Evolutionary conservation across 2,888 invertebrate species (phyloP), one percentile per base, ranked within the genome.

Genomic region (Tachystola acroxantha): DNA sequence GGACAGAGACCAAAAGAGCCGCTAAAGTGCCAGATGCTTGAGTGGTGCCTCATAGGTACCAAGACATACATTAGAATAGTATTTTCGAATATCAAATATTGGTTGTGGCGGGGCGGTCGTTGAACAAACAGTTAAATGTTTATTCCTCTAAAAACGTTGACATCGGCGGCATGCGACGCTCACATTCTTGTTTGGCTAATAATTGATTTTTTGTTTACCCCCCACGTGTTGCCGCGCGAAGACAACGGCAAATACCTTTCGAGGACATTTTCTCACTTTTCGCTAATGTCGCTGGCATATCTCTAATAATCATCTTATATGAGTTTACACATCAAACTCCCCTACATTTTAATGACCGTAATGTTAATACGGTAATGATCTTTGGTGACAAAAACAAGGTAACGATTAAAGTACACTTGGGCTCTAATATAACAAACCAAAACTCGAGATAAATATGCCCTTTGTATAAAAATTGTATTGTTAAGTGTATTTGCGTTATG

Each of bases 71-170:
- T 81, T 80, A 80, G 81, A 81, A 84, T 80, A 79, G 81, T 80
- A 79, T 85, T 85, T 86, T 86, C 82, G 77, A 85, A 84, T 73
- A 76, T 78, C 75, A 74, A 86, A 86, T 85, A 86, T 86, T 86
- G 65, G 66, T 76, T 71, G 70, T 82, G 76, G 76, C 79, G 77
- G n/a, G 16, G 74, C 77, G 84, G 79, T 74, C 84, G 77, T 71
- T 82, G 57, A 64, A 74, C 71, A 82, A 77, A 85, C 81, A 82
- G 68, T 69, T 76, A 68, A 36, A 79, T 85, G 78, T 85, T 85
- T 86, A 81, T 85, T 79, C 76, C 82, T 80, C 82, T 85, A 80
- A 86, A 77, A 86, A 81, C 64, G 63, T 68, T 46, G 61, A 62
- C 82, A 74, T 70, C 78, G 77, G 71, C 79, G 20, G 24, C 24